Conservation (phyloP, 1,140 invertebrate genomes). For the Eriocheir sinensis region DNA sequence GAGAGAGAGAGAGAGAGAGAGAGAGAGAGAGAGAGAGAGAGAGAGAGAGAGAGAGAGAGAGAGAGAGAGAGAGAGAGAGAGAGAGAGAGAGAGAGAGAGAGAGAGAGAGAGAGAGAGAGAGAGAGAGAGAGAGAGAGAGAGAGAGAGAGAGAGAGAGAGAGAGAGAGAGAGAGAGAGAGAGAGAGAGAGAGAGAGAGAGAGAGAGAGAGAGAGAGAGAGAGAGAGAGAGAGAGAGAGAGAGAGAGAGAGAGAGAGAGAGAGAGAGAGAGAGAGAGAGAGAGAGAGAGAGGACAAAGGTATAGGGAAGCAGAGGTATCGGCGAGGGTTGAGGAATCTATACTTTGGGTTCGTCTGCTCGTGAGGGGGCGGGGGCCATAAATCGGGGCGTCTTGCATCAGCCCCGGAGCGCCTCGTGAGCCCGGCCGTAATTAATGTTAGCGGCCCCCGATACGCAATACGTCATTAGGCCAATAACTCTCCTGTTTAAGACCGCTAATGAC, state of each 20-base stretch:
- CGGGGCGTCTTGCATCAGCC: neutral
- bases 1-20: too few relatives aligned
- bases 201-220: neutral
- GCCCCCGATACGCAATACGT: neutral
- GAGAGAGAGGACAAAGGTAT: neutral
- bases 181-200: too few relatives aligned
- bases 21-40: too few relatives aligned
- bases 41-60: too few relatives aligned
- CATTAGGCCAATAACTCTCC: neutral
- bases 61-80: too few relatives aligned
- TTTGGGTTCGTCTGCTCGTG: neutral
- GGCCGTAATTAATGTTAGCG: neutral
- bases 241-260: neutral
- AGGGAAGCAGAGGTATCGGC: neutral
- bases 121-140: neutral
- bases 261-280: neutral
- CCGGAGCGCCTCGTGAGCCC: neutral
- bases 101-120: neutral
- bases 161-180: neutral
- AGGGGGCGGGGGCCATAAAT: neutral
- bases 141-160: neutral
- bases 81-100: too few relatives aligned
- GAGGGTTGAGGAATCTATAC: neutral
- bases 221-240: conserved; percentile 4
- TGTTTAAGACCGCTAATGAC: conserved; percentile 17